phyloP scores from a whole-genome alignment of 2,113 vertebrate genomes.

The Macrotus californicus region DNA sequence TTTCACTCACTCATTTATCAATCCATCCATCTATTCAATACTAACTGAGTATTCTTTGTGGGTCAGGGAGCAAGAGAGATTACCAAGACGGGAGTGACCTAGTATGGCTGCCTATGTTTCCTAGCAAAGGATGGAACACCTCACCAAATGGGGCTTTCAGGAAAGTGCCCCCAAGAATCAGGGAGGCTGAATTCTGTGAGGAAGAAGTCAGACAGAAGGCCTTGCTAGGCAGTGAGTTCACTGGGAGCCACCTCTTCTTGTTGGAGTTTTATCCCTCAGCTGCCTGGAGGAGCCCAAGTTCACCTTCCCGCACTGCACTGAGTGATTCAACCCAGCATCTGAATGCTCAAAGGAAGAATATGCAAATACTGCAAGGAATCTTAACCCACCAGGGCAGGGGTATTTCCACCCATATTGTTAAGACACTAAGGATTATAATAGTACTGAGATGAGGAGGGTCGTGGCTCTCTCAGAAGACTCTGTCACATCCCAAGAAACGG shows the following conservation, averaged over 20 bases:
- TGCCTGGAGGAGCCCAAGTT: slow-evolving; percentile 62
- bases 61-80: background rate
- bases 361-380: slow-evolving; percentile 69
- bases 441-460: background rate
- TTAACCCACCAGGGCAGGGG: slow-evolving; percentile 34
- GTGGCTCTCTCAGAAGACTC: background rate
- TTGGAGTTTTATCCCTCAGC: slow-evolving; percentile 73
- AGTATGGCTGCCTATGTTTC: background rate
- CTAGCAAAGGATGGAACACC: background rate
- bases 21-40: background rate
- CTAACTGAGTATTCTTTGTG: background rate
- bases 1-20: background rate
- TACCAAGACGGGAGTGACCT: background rate
- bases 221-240: too few relatives aligned
- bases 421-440: background rate
- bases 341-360: slow-evolving; percentile 58
- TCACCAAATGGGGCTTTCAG: background rate
- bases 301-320: slow-evolving; percentile 47
- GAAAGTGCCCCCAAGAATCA: background rate
- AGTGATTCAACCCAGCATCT: slow-evolving; percentile 54
- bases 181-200: background rate
- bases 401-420: slow-evolving; percentile 61
- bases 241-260: rapidly evolving
- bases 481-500: background rate
- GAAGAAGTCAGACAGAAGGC: background rate